Base-by-base conservation (phyloP, 1,140 invertebrate genomes). In the Bilobella aurantiaca region DNA sequence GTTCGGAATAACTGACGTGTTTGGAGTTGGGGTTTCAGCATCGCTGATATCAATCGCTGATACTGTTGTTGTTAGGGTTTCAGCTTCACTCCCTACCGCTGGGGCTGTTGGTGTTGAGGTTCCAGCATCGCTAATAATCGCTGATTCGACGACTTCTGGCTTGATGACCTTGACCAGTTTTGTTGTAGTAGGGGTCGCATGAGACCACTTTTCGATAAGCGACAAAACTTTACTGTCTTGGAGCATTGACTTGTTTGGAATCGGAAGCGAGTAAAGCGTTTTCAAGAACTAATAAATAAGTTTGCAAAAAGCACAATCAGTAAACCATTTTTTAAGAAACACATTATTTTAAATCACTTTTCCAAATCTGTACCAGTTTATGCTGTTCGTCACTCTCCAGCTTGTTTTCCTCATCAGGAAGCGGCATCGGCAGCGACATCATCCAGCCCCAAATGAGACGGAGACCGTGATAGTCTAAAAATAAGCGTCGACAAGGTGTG, bases 401-500 rank as follows among this genome's bases (percentile, higher is more conserved):
- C 14, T 64, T n/a, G 42, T 70, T 62, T 0, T 42, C 31, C 53
- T 68, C 60, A 46, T 29, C 70, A 42, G 37, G 53, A 31, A 1
- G 46, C 21, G 67, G 71, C 64, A 46, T 69, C 73, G 71, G 71
- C 12, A 85, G 81, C 74, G 89, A 86, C 71, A 85, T 84, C 83
- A 96, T 95, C 85, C 94, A 97, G 47, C 89, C 90, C 81, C 92
- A 92, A 46, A 98, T 81, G 28, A 97, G 78, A 12, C 88, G 81
- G 30, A 98, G 79, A 0, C 93, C 94, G 75, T 96, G 91, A 79
- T 97, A 97, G 79, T 96, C 94, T 18, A 97, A 79, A 77, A 97
- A 96, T 29, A 97, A 80, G 29, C 93, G 79, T 21, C 89, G 84
- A 78, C 86, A 97, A 1, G 86, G 86, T 65, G 88, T 77, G 74